Base-by-base conservation (phyloP, 2,888 invertebrate genomes). In the Metacarcinus magister region DNA sequence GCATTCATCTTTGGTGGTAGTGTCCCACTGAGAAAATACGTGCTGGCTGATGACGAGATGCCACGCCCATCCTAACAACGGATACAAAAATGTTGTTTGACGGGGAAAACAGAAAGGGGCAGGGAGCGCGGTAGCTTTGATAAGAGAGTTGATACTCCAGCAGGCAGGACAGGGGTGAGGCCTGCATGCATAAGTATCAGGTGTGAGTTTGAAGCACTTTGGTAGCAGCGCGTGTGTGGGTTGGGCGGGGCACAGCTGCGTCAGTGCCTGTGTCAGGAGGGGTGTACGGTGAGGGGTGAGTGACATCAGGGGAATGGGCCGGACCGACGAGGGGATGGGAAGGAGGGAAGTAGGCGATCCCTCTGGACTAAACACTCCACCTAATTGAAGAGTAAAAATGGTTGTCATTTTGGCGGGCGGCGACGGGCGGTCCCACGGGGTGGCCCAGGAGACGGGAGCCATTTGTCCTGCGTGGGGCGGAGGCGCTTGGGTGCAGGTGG, bases 321-420 rank as follows among this genome's bases (percentile, higher is more conserved):
- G n/a, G 43, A 44, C 46, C 13, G 93, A 93, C 60, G 60, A 44
- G 5, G 60, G 32, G 93, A 7, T 32, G 28, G 46, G 60, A 60
- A 54, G 60, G 82, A 67, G 75, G 75, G 23, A 82, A 39, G 39
- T 16, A 23, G 75, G 94, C 32, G 13, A 67, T 75, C 43, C n/a
- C 39, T 67, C 60, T 54, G 60, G 39, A 60, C 75, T 44, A 46
- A 90, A 60, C 91, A 94, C 92, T 94, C 82, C 92, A 94, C 67
- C 89, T 96, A 96, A 96, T 96, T 94, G 96, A 96, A 92, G 94
- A 96, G 96, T 94, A 96, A 91, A 96, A 96, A 96, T 94, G 82
- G 94, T 89, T 90, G 92, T 94, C 96, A 96, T 96, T 96, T 94
- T 89, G 92, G 94, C 60, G 92, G 94, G 82, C 96, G 96, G 82